Conservation (phyloP, 37 sponge, comb jelly and placozoan genomes). For the Tethya wilhelma region DNA sequence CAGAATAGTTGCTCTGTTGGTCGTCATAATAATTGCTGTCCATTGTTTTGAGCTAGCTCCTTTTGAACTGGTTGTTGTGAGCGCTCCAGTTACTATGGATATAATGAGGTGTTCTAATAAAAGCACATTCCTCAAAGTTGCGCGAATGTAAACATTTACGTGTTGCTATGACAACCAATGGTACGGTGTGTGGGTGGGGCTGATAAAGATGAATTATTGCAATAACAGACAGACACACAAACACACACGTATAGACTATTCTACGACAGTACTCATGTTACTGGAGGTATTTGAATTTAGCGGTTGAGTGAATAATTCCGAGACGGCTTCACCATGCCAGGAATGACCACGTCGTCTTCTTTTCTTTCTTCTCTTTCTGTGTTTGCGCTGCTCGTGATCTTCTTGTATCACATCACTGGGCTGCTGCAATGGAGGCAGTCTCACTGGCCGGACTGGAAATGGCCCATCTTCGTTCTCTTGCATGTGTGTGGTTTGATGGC, state of each 20-base stretch:
- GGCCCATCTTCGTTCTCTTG: background rate
- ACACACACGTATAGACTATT: background rate
- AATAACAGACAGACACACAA: background rate
- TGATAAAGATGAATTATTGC: no score
- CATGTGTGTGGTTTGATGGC: background rate
- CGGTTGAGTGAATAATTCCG: background rate
- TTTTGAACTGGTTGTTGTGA: background rate
- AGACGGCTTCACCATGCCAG: constrained; percentile 9
- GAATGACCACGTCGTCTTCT: background rate
- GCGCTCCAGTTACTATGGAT: constrained; percentile 4
- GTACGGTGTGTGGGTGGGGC: no score
- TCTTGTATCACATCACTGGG: no score
- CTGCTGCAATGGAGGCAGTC: constrained; percentile 4
- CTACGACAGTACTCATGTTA: background rate
- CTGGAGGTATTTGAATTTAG: background rate
- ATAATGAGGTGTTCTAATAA: constrained; percentile 1
- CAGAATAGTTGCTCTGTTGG: constrained; percentile 23
- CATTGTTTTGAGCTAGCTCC: background rate
- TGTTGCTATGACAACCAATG: background rate
- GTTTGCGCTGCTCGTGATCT: no score
- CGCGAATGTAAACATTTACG: no score
- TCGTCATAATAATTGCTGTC: background rate
- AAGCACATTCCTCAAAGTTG: background rate
- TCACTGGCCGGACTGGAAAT: background rate
- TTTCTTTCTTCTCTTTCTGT: background rate